Evolutionary conservation across 2,113 vertebrate species (phyloP).

Genomic region (Triplophysa dalaica): DNA sequence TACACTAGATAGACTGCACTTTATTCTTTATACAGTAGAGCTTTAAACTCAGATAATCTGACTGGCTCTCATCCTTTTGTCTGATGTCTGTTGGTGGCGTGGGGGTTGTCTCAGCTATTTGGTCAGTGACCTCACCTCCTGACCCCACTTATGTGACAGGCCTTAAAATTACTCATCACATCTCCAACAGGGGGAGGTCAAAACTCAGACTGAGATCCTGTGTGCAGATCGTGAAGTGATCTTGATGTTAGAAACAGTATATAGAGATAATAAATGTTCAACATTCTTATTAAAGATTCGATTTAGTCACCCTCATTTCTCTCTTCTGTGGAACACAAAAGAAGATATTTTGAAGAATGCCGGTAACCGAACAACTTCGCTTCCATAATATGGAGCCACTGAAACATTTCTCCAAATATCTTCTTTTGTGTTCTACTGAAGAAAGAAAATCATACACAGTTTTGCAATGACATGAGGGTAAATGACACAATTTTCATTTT

Average conservation of each 20-base stretch:
- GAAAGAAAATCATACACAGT: no score
- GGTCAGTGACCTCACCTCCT: not conserved
- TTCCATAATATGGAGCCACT: no score
- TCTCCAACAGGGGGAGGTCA: conserved; percentile 33
- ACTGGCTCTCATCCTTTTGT: not conserved
- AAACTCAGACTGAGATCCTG: not conserved
- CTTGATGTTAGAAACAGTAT: not conserved
- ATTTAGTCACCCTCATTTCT: no score
- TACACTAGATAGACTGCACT: conserved; percentile 29
- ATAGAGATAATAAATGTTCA: not conserved
- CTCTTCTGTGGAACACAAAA: no score
- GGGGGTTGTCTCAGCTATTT: not conserved
- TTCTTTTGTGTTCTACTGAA: no score
- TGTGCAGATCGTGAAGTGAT: not conserved
- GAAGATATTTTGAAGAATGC: no score
- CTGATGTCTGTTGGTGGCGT: not conserved
- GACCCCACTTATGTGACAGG: not conserved
- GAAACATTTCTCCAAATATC: no score
- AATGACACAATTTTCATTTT: not conserved
- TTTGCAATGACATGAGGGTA: no score
- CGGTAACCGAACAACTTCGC: no score
- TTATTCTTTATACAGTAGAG: conserved; percentile 1
- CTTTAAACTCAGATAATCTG: not conserved
- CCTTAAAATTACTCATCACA: not conserved
- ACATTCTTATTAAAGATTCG: no score